Conservation (phyloP, 2,888 invertebrate species). For the Coenonympha arcania region DNA sequence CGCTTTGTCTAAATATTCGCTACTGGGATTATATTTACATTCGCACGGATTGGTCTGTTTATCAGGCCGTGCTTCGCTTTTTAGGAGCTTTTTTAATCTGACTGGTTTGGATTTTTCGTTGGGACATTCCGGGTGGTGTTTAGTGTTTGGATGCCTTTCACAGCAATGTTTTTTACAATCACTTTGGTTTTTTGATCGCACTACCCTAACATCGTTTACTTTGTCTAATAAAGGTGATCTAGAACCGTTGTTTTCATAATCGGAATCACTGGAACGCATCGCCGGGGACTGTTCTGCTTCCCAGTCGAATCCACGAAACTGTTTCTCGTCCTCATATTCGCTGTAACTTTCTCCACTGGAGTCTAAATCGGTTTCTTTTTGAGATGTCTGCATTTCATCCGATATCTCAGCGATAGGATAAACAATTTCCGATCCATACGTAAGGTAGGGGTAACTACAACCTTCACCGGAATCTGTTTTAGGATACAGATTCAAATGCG, state of each 20-base stretch:
- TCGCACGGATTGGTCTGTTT: conserved; percentile 44
- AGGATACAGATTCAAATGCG: conserved; percentile 80
- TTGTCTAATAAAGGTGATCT: conserved; percentile 79
- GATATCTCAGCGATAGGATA: conserved; percentile 90
- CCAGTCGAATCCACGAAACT: conserved; percentile 69
- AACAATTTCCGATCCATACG: conserved; percentile 82
- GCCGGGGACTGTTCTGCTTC: conserved; percentile 65
- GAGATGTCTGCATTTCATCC: conserved; percentile 82
- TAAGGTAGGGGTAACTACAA: conserved; percentile 80
- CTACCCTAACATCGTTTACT: conserved; percentile 59
- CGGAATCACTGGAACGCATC: conserved; percentile 76
- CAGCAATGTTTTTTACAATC: conserved; percentile 60
- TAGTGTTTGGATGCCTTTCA: conserved; percentile 45
- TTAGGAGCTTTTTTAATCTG: conserved; percentile 61
- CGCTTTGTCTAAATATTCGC: conserved; percentile 75
- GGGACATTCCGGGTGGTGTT: conserved; percentile 46
- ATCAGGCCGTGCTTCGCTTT: conserved; percentile 48
- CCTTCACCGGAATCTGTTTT: conserved; percentile 79
- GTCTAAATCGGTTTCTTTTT: conserved; percentile 76
- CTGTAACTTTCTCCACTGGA: conserved; percentile 76
- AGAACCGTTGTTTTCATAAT: conserved; percentile 80
- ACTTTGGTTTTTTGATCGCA: conserved; percentile 52
- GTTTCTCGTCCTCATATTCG: conserved; percentile 76
- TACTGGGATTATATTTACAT: conserved; percentile 48
- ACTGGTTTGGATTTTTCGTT: conserved; percentile 59